These are phyloP conservation scores for Leptinotarsa tumamoca DNA, from an alignment of 2,888 invertebrate species.

Conservation along the genomic window DNA sequence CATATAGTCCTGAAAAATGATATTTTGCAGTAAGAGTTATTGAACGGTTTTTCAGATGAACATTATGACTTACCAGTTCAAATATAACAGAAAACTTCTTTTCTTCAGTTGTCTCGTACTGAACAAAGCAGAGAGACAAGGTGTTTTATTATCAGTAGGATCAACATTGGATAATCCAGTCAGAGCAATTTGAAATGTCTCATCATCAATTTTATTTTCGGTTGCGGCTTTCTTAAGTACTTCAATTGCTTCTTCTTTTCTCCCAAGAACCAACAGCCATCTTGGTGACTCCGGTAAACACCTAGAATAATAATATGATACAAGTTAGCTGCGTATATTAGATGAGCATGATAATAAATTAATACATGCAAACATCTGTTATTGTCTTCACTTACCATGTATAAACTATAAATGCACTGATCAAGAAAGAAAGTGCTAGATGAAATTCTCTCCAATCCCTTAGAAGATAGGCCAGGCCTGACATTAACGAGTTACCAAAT, in stretches of 20 bases:
- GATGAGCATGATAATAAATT: too few relatives aligned
- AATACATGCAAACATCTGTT: background rate
- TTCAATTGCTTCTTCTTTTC: constrained; percentile 68
- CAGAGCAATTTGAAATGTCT: constrained; percentile 44
- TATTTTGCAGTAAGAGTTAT: background rate
- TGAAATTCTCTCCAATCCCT: constrained; percentile 75
- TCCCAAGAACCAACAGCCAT: constrained; percentile 72
- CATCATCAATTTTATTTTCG: constrained; percentile 56
- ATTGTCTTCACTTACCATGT: constrained; percentile 65
- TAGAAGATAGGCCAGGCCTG: constrained; percentile 70
- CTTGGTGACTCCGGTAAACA: constrained; percentile 74
- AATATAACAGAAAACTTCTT: constrained; percentile 68
- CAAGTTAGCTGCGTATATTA: too few relatives aligned
- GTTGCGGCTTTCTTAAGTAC: constrained; percentile 62
- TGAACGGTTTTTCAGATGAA: too few relatives aligned
- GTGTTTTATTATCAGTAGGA: constrained; percentile 51
- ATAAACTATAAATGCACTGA: constrained; percentile 68
- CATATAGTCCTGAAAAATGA: constrained; percentile 68
- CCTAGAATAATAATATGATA: constrained; percentile 54
- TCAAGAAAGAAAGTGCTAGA: constrained; percentile 69
- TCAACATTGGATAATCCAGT: constrained; percentile 46
- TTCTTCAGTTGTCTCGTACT: constrained; percentile 68
- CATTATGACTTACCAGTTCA: constrained; percentile 68
- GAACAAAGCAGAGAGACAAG: constrained; percentile 66
- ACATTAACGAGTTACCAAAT: constrained; percentile 72